phyloP scores from a whole-genome alignment of 2,797 vertebrate species.

The Centroberyx gerrardi region DNA sequence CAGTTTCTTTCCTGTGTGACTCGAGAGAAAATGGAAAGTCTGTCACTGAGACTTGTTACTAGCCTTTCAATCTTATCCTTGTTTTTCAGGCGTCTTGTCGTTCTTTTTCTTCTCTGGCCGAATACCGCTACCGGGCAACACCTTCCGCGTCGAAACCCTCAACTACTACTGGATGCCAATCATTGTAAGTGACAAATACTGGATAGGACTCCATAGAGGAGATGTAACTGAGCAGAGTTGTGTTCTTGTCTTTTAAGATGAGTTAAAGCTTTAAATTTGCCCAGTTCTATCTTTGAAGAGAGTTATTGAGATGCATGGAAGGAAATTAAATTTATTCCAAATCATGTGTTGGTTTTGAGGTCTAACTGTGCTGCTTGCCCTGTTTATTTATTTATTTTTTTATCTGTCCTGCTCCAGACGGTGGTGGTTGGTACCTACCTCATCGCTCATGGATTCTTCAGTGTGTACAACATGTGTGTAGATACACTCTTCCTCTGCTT shows the following conservation, averaged over 20 bases:
- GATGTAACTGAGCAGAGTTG: too few species aligned
- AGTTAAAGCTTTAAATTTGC: neutral
- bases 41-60: neutral
- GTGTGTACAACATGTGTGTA: slow-evolving; percentile 94
- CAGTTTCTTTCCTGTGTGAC: too few species aligned
- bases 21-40: neutral
- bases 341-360: neutral
- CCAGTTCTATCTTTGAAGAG: neutral
- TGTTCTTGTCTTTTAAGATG: neutral
- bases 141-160: slow-evolving; percentile 81
- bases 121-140: slow-evolving; percentile 79
- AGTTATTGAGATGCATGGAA: neutral
- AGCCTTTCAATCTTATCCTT: neutral
- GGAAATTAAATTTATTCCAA: neutral
- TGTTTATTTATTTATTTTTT: neutral
- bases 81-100: slow-evolving; percentile 85
- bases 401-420: slow-evolving; percentile 75
- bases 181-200: slow-evolving; percentile 82
- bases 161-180: slow-evolving; percentile 97
- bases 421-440: slow-evolving; percentile 90
- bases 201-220: too few species aligned
- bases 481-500: slow-evolving; percentile 96
- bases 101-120: slow-evolving; percentile 93
- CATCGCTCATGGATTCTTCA: slow-evolving; percentile 93
- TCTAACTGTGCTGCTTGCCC: neutral